Conservation (phyloP, 2,888 invertebrate species). For the Margaritifera margaritifera region DNA sequence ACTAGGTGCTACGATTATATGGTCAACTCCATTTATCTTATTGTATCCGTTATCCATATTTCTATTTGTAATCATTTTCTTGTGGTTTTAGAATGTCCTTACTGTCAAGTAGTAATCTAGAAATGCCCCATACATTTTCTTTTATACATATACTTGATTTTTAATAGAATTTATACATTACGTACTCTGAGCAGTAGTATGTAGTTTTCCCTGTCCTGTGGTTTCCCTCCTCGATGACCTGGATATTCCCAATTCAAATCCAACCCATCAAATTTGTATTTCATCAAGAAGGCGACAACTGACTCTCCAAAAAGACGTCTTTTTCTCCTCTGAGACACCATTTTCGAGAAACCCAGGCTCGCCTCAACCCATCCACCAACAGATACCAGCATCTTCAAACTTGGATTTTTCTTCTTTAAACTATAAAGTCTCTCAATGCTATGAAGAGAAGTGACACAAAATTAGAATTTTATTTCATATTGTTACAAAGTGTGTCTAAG, state of each 20-base stretch:
- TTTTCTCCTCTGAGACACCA: slow-evolving; percentile 33
- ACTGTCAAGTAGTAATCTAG: no score
- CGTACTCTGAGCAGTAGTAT: slow-evolving; percentile 41
- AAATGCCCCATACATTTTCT: no score
- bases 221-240: slow-evolving; percentile 51
- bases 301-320: slow-evolving; percentile 45
- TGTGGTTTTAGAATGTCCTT: no score
- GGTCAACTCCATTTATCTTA: no score
- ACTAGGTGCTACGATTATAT: no score
- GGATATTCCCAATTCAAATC: slow-evolving; percentile 65
- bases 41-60: no score
- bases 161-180: no score
- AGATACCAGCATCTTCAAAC: slow-evolving; percentile 54
- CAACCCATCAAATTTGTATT: slow-evolving; percentile 54
- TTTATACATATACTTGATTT: no score
- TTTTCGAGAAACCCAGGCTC: slow-evolving; percentile 48
- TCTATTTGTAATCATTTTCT: no score
- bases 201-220: slow-evolving; percentile 49
- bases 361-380: slow-evolving; percentile 64
- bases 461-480: no score
- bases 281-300: slow-evolving; percentile 42
- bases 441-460: no score
- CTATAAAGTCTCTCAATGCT: slow-evolving; percentile 48
- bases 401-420: slow-evolving; percentile 50
- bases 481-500: no score